phyloP scores from a whole-genome alignment of 2,888 invertebrate species.

The Drosophila longiperda region DNA sequence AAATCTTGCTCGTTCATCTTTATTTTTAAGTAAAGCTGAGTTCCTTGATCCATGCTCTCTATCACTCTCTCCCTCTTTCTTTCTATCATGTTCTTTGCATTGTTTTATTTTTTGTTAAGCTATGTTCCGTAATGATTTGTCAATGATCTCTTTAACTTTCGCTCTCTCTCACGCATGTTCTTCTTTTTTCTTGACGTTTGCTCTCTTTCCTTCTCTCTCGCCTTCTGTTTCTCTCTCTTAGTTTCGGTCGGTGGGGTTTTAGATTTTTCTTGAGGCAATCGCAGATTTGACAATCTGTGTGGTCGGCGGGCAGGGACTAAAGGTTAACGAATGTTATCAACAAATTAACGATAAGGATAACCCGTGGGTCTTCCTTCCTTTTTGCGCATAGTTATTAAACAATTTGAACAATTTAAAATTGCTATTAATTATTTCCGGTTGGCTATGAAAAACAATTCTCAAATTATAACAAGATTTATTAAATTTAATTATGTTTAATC shows the following conservation, averaged over 20 bases:
- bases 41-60: constrained; percentile 31
- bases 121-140: background rate
- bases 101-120: background rate
- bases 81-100: background rate
- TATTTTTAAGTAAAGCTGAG: background rate
- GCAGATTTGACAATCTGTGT: constrained; percentile 41
- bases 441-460: constrained; percentile 26
- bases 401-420: constrained; percentile 8
- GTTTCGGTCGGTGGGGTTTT: background rate
- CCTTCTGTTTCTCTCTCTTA: background rate
- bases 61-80: background rate
- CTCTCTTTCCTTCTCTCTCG: background rate
- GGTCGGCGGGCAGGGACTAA: constrained; percentile 33
- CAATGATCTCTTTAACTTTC: background rate
- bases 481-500: background rate
- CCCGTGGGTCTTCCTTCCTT: constrained; percentile 36
- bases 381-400: constrained; percentile 25
- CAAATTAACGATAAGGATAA: constrained; percentile 39
- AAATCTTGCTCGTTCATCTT: constrained; percentile 19
- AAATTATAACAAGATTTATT: background rate
- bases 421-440: constrained; percentile 69
- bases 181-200: constrained; percentile 10
- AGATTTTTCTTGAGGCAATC: constrained; percentile 61
- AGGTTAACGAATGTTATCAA: constrained; percentile 58
- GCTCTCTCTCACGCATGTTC: background rate